phyloP scores from a whole-genome alignment of 2,113 vertebrate genomes.

The Halcyon senegalensis region DNA sequence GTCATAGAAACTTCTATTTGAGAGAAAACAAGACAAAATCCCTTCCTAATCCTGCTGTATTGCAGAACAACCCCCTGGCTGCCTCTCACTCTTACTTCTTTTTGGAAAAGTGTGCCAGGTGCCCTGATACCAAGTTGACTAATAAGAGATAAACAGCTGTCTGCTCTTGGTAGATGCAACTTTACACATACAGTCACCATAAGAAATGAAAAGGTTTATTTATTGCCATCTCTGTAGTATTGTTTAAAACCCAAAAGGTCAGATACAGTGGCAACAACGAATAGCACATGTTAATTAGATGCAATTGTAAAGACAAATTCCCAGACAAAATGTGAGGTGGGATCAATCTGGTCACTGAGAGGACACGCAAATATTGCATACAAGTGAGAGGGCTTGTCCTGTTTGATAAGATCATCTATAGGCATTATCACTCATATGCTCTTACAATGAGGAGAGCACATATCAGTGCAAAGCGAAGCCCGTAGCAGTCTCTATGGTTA shows the following conservation, averaged over 20 bases:
- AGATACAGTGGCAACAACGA: neutral
- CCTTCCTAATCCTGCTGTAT: neutral
- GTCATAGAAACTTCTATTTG: neutral
- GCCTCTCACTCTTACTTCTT: neutral
- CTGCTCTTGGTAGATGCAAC: neutral
- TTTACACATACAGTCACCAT: neutral
- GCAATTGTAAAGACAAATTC: neutral
- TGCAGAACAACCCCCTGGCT: neutral
- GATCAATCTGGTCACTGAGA: neutral
- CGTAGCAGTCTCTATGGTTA: conserved; percentile 66
- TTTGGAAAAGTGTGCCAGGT: neutral
- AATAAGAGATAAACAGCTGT: neutral
- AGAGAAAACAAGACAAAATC: neutral
- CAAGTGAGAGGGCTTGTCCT: neutral
- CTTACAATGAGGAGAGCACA: neutral
- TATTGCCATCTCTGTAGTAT: neutral
- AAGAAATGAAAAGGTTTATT: conserved; percentile 25
- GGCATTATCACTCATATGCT: neutral
- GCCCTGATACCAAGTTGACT: neutral
- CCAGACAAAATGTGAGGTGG: neutral
- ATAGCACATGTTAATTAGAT: neutral
- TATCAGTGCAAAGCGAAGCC: conserved; percentile 36
- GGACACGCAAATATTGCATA: neutral
- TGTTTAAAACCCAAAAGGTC: conserved; percentile 24
- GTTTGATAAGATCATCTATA: neutral